Base-by-base conservation (phyloP, 2,113 vertebrate species). In the Stigmatopora argus region DNA sequence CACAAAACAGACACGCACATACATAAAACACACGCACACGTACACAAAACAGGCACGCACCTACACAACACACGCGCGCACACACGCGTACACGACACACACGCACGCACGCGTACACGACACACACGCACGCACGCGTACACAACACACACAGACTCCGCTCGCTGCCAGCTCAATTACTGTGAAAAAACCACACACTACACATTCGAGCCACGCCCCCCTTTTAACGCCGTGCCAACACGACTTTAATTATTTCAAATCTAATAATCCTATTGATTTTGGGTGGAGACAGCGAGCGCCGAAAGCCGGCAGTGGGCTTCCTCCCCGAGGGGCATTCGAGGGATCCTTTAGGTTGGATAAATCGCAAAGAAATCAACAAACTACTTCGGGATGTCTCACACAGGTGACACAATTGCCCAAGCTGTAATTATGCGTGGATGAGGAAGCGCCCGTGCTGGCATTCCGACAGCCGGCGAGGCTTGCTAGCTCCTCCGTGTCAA, bases 221-320 rank as follows among this genome's bases (percentile, higher is more conserved):
- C 78, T 79, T 83, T 59, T 12, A 59, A 82, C 81, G 77, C 56
- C 72, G 72, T 77, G 58, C 70, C 67, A 55, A 73, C 79, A 76
- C 80, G 21, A 72, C 83, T 84, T 71, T 78, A 88, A 90, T 87
- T 81, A 85, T 86, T 89, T 84, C 70, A 84, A 80, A 82, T 83
- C 80, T 80, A 86, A 86, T 83, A 83, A 64, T 70, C 64, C 41
- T 45, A 86, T 84, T 70, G 83, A 84, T 86, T 80, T 77, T 67
- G 21, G 53, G 53, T 17, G 53, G 53, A 31, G 23, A 23, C 23
- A 70, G 64, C 65, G 51, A 64, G 59, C 67, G 68, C 62, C 81
- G 51, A 82, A 65, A 82, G 74, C 47, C 71, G 59, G 53, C 73
- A 71, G 63, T 77, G 80, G 58, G n/a, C 67, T 84, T 81, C 53